A percentile compares a stretch with the other conserved stretches of the same genome.
These are phyloP conservation scores for Eilema depressum DNA, from an alignment of 2,888 invertebrate species.

Conservation along the genomic window DNA sequence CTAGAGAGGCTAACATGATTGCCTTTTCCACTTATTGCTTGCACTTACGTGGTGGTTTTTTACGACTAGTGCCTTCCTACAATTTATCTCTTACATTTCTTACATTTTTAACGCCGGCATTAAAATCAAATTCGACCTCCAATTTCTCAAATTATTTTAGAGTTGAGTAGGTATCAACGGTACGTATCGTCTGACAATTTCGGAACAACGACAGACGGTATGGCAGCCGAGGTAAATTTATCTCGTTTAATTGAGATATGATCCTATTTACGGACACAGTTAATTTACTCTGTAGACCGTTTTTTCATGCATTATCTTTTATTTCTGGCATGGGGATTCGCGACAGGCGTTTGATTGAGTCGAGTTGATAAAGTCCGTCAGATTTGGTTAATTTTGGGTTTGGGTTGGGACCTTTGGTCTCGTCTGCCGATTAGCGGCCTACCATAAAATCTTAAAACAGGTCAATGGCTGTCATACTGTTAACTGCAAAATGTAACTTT, in stretches of 20 bases:
- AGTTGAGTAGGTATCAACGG: neutral
- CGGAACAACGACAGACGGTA: neutral
- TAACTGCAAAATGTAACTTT: too few relatives aligned
- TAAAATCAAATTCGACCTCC: neutral
- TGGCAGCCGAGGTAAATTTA: neutral
- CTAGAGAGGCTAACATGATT: too few relatives aligned
- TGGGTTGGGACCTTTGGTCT: neutral
- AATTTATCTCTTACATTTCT: too few relatives aligned
- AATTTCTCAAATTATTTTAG: neutral
- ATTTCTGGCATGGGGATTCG: neutral
- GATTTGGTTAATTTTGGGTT: neutral
- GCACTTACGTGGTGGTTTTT: too few relatives aligned
- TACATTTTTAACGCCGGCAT: too few relatives aligned
- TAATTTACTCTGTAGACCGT: neutral
- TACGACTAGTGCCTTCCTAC: too few relatives aligned
- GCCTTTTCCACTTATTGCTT: too few relatives aligned
- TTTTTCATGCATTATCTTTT: neutral
- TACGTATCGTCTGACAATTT: neutral
- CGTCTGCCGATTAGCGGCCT: neutral
- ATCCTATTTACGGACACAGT: neutral
- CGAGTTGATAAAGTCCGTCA: neutral
- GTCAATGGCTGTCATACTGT: too few relatives aligned
- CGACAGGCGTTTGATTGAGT: neutral
- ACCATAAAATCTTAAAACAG: too few relatives aligned
- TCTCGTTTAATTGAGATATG: neutral